Conservation (phyloP, 2,888 invertebrate genomes). For the Andrena trimmerana region DNA sequence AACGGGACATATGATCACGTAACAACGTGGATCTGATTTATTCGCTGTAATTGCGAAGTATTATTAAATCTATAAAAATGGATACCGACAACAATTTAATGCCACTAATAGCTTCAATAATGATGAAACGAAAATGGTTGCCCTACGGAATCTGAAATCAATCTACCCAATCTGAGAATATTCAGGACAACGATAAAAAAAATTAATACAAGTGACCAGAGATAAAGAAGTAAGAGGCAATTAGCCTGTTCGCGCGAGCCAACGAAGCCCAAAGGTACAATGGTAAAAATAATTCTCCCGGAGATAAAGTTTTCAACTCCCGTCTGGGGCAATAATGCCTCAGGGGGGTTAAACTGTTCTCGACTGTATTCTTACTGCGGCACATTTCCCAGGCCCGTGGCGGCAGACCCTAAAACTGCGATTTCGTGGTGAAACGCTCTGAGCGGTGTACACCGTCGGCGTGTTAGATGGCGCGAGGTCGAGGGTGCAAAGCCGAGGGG, state of each 20-base stretch:
- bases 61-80: neutral
- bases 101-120: neutral
- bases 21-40: too few relatives aligned
- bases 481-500: conserved; percentile 40
- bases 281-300: conserved; percentile 48
- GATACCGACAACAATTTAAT: neutral
- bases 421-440: conserved; percentile 60
- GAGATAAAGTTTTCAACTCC: conserved; percentile 64
- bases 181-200: neutral
- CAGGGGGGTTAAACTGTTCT: conserved; percentile 64
- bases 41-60: too few relatives aligned
- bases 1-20: too few relatives aligned
- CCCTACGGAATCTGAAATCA: neutral
- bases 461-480: conserved; percentile 29
- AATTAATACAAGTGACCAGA: conserved; percentile 36
- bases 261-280: conserved; percentile 5
- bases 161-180: neutral
- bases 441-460: conserved; percentile 35
- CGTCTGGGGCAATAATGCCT: conserved; percentile 48
- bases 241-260: conserved; percentile 6
- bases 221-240: conserved; percentile 23
- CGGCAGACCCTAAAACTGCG: conserved; percentile 59
- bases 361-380: conserved; percentile 47
- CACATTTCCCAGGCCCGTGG: conserved; percentile 50
- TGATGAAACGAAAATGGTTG: neutral